Percentiles rank a stretch among this genome's conserved stretches.
Evolutionary conservation across 2,888 invertebrate genomes (phyloP).

Genomic region (Trichogramma evanescens): DNA sequence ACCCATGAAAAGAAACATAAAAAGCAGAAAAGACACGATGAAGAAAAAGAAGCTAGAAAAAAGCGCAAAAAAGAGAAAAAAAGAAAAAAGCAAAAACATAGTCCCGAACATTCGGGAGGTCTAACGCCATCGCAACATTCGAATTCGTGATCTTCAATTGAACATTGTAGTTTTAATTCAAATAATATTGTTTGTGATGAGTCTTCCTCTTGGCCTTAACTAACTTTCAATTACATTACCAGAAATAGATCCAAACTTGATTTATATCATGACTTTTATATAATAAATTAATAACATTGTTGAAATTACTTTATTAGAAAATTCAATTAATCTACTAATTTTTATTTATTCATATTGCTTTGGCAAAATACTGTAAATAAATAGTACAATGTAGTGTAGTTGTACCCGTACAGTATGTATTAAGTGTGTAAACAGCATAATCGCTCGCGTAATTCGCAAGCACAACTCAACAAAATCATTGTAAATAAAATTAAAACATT

Average conservation of each 20-base stretch:
- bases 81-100: constrained; percentile 88
- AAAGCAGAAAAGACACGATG: constrained; percentile 88
- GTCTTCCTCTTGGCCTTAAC: constrained; percentile 18
- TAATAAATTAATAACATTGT: no score
- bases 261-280: neutral
- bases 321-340: no score
- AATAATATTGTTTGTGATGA: constrained; percentile 14
- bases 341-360: no score
- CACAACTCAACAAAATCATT: constrained; percentile 5
- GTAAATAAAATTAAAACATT: constrained; percentile 17
- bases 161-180: constrained; percentile 10
- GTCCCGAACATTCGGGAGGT: constrained; percentile 74
- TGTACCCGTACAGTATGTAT: constrained; percentile 3
- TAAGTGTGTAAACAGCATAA: constrained; percentile 14
- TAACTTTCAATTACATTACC: constrained; percentile 16
- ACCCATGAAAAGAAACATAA: constrained; percentile 93
- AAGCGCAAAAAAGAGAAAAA: constrained; percentile 94
- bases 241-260: neutral
- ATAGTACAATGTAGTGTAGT: constrained; percentile 15
- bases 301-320: no score
- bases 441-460: constrained; percentile 5
- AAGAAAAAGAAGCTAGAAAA: constrained; percentile 81
- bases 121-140: constrained; percentile 58
- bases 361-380: constrained; percentile 13
- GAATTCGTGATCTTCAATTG: constrained; percentile 46